Base-by-base conservation (phyloP, 2,888 invertebrate species). In the Merodon equestris region DNA sequence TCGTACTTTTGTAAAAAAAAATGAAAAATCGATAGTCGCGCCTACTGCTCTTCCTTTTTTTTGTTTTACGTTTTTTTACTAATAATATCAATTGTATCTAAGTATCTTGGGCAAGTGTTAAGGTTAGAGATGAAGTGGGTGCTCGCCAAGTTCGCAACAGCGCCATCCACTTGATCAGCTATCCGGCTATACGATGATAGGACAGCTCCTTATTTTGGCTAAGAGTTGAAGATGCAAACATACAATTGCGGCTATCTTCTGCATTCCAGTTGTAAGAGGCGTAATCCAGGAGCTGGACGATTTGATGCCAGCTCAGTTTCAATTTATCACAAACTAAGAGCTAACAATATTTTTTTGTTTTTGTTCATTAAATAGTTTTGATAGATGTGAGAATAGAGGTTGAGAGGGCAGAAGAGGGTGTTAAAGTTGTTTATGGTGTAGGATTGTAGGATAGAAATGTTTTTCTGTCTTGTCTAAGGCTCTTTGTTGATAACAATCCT, bases 251-350 rank as follows among this genome's bases (percentile, higher is more conserved):
- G 27, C 27, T 27, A 27, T 27, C 27, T 27, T 27, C 27, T 7
- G 27, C 27, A 7, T 27, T 27, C 27, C 27, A 7, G 7, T 27
- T 27, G 27, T 4, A 27, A 27, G 27, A 27, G 27, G 27, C 27
- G 27, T 27, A 2, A 27, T 68, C 57, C 57, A 38, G 27, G 27
- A 27, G 27, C 27, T 27, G 27, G 45, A 72, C 45, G 53, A 45
- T 56, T 19, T 66, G 60, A 42, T 61, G n/a, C 73, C 38, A 66
- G 73, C 27, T 27, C 67, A 53, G 63, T 79, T 74, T 74, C 51
- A 74, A 79, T 85, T 86, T 87, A 87, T 86, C 86, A 86, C 87
- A 87, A 86, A 86, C 85, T 86, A 86, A 85, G 73, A 87, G 86
- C 86, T 86, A 72, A 56, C 66, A 72, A 77, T 64, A 72, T 77